Percentiles rank a stretch among this genome's conserved stretches.
These are phyloP conservation scores for Atta texana DNA, from an alignment of 1,140 invertebrate species.

Conservation along the genomic window DNA sequence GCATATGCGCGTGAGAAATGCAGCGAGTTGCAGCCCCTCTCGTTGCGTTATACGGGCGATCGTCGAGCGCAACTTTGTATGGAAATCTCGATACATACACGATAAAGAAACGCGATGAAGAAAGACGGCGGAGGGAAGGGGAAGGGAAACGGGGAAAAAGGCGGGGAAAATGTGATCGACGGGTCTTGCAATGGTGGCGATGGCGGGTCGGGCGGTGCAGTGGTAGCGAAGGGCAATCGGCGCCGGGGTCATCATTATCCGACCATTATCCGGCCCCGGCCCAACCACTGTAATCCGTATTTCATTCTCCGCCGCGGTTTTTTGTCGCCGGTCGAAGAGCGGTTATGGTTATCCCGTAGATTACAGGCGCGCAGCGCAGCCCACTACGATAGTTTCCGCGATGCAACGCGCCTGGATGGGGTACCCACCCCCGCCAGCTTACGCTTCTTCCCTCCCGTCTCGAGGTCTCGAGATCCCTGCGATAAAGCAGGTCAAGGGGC, in stretches of 20 bases:
- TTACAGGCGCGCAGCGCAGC: slow-evolving; percentile 76
- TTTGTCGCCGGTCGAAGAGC: slow-evolving; percentile 74
- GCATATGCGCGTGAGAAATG: slow-evolving; percentile 40
- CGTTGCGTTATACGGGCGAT: background rate
- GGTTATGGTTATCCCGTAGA: slow-evolving; percentile 75
- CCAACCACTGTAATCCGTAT: slow-evolving; percentile 83
- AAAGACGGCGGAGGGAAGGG: background rate
- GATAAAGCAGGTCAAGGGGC: slow-evolving; percentile 27
- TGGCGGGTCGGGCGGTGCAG: background rate
- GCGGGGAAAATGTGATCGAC: slow-evolving; percentile 65
- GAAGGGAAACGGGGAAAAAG: slow-evolving; percentile 58
- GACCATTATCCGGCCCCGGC: slow-evolving; percentile 76
- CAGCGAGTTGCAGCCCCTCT: slow-evolving; percentile 13
- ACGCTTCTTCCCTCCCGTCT: background rate
- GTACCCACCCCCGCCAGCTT: background rate
- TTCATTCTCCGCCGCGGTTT: slow-evolving; percentile 81
- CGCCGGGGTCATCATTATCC: slow-evolving; percentile 75
- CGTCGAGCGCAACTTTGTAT: slow-evolving; percentile 47
- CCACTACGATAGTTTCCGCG: slow-evolving; percentile 72
- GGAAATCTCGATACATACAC: slow-evolving; percentile 48
- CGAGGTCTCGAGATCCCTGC: background rate
- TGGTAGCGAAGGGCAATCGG: slow-evolving; percentile 61
- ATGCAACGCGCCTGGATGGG: slow-evolving; percentile 46
- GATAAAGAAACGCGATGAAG: slow-evolving; percentile 37
- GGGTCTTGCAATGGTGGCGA: slow-evolving; percentile 55